A percentile compares a stretch with the other conserved stretches of the same genome.
Conservation (phyloP, 2,797 vertebrate species). For the Diceros bicornis region DNA sequence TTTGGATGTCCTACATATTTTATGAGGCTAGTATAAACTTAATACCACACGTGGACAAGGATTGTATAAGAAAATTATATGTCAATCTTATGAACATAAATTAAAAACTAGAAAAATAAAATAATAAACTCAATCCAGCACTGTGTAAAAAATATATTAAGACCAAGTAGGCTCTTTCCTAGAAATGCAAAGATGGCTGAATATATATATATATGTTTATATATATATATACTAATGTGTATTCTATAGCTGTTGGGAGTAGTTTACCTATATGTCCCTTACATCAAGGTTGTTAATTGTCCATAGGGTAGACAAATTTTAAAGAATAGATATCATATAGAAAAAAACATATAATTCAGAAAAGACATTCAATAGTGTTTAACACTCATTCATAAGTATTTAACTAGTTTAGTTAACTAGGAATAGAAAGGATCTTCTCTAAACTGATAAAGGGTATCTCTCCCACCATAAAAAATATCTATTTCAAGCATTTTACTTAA, state of each 20-base stretch:
- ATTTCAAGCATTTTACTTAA: conserved; percentile 1
- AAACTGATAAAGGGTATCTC: neutral
- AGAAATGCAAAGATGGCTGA: neutral
- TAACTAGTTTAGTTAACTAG: neutral
- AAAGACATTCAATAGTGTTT: conserved; percentile 52
- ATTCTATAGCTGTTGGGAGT: neutral
- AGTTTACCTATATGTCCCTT: neutral
- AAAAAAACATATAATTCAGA: neutral
- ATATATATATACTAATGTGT: neutral
- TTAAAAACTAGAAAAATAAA: neutral
- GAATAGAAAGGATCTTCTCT: conserved; percentile 19
- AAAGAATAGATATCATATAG: neutral
- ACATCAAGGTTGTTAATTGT: neutral
- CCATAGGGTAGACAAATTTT: neutral
- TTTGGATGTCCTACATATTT: neutral
- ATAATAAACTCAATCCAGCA: neutral
- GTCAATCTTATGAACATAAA: conserved; percentile 33
- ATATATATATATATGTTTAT: neutral
- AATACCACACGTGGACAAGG: neutral
- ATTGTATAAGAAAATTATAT: neutral
- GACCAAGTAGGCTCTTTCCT: neutral
- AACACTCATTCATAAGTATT: neutral
- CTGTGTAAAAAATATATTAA: neutral
- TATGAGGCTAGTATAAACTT: conserved; percentile 34
- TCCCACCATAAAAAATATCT: neutral